Conservation (phyloP, 2,888 invertebrate species). For the Xestia sexstrigata region DNA sequence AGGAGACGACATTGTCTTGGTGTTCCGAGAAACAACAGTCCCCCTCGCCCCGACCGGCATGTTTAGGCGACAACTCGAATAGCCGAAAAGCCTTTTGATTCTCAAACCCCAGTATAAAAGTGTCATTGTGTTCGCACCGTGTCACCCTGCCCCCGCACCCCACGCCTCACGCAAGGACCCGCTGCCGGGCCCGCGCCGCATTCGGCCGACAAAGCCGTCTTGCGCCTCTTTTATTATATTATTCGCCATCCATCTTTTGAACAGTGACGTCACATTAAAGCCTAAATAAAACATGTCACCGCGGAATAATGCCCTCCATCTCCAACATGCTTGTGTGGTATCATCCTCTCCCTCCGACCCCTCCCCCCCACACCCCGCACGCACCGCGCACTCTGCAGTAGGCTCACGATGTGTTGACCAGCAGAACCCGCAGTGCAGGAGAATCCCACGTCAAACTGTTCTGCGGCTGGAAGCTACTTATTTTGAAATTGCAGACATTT, state of each 20-base stretch:
- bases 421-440: too few relatives aligned
- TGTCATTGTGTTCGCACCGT: constrained; percentile 67
- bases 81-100: constrained; percentile 70
- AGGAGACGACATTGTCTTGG: background rate
- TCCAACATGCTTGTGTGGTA: too few relatives aligned
- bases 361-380: too few relatives aligned
- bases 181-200: constrained; percentile 29
- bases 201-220: constrained; percentile 72
- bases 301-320: constrained; percentile 66
- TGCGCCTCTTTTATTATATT: constrained; percentile 75
- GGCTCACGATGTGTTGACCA: too few relatives aligned
- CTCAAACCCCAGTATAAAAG: constrained; percentile 62
- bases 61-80: constrained; percentile 33
- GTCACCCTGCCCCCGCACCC: constrained; percentile 25
- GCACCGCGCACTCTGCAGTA: too few relatives aligned
- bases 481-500: background rate
- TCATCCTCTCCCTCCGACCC: too few relatives aligned
- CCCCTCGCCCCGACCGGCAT: constrained; percentile 53
- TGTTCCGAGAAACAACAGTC: background rate
- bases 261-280: constrained; percentile 77
- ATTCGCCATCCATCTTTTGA: constrained; percentile 77
- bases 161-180: constrained; percentile 14
- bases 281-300: constrained; percentile 77
- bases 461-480: background rate
- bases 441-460: background rate